Percentiles rank a stretch among this genome's conserved stretches.
These are phyloP conservation scores for Drosophila murphyi DNA, from an alignment of 1,140 invertebrate species.

Conservation along the genomic window DNA sequence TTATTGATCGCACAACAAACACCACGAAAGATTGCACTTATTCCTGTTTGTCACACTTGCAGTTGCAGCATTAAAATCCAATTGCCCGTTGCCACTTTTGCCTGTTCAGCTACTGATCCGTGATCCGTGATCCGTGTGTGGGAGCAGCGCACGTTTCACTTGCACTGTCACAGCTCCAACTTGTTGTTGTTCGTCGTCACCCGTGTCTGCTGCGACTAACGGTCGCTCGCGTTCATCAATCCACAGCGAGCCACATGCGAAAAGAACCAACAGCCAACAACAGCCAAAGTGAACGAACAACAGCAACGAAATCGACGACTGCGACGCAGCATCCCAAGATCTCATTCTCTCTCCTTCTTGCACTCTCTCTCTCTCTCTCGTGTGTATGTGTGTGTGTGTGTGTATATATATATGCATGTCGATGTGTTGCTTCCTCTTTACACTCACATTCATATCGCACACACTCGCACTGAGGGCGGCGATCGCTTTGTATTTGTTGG, in stretches of 20 bases:
- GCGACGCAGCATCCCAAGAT: conserved; percentile 68
- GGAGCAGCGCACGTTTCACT: conserved; percentile 26
- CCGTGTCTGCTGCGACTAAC: conserved; percentile 82
- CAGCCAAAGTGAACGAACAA: conserved; percentile 8
- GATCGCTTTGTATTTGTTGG: conserved; percentile 73
- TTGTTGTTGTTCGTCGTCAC: conserved; percentile 82
- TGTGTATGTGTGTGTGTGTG: conserved; percentile 12
- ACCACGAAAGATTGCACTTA: conserved; percentile 16
- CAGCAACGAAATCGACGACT: conserved; percentile 30
- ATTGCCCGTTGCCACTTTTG: conserved; percentile 33
- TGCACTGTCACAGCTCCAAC: conserved; percentile 57
- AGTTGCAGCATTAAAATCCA: conserved; percentile 33
- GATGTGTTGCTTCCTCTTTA: conserved; percentile 38
- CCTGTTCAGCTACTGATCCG: conserved; percentile 33
- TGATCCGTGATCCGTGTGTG: conserved; percentile 30
- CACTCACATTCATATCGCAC: conserved; percentile 32
- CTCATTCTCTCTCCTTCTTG: conserved; percentile 45
- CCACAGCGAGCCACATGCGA: conserved; percentile 44
- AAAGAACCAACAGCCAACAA: conserved; percentile 45
- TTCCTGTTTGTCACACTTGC: conserved; percentile 20
- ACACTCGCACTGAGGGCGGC: conserved; percentile 56
- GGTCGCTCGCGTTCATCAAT: conserved; percentile 63
- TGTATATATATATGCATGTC: conserved; percentile 13
- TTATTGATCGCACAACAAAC: conserved; percentile 14
- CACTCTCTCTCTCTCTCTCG: conserved; percentile 9